Percentiles rank a stretch among this genome's conserved stretches.
These are phyloP conservation scores for Lymantria dispar DNA, from an alignment of 2,888 invertebrate species.

Conservation along the genomic window DNA sequence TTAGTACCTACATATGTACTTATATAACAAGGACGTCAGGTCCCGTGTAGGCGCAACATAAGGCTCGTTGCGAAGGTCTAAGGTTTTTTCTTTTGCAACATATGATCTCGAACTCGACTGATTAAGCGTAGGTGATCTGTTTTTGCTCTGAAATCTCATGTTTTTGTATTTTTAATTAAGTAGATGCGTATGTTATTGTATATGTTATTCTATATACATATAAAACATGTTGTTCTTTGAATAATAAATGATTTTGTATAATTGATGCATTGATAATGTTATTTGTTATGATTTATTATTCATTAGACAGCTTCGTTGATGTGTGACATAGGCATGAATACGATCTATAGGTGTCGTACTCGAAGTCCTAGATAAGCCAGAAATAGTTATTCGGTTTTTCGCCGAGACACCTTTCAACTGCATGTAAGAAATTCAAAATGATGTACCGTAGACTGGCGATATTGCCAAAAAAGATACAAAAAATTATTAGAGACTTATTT, in stretches of 20 bases:
- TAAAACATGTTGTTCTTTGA: conserved; percentile 17
- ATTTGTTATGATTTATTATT: neutral
- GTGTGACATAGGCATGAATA: too few relatives aligned
- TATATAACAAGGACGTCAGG: conserved; percentile 42
- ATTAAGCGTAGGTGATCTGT: conserved; percentile 35
- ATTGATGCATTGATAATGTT: conserved; percentile 1
- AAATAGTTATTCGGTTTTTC: too few relatives aligned
- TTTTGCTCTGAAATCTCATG: conserved; percentile 20
- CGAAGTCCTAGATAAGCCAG: too few relatives aligned
- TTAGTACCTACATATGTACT: neutral
- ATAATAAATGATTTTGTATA: conserved; percentile 7
- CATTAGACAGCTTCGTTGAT: too few relatives aligned
- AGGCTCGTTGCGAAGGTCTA: conserved; percentile 52
- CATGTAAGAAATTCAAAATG: too few relatives aligned
- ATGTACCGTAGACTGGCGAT: too few relatives aligned
- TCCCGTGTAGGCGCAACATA: conserved; percentile 48
- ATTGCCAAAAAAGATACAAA: too few relatives aligned
- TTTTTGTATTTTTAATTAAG: conserved; percentile 25
- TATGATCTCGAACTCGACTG: conserved; percentile 36
- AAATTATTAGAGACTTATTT: too few relatives aligned
- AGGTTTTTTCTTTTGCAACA: conserved; percentile 34
- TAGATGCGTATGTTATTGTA: conserved; percentile 10
- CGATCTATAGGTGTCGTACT: too few relatives aligned
- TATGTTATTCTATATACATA: conserved; percentile 15
- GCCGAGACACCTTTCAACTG: too few relatives aligned